Conservation (phyloP, 2,113 vertebrate genomes). For the Rhynchopsitta pachyrhyncha region DNA sequence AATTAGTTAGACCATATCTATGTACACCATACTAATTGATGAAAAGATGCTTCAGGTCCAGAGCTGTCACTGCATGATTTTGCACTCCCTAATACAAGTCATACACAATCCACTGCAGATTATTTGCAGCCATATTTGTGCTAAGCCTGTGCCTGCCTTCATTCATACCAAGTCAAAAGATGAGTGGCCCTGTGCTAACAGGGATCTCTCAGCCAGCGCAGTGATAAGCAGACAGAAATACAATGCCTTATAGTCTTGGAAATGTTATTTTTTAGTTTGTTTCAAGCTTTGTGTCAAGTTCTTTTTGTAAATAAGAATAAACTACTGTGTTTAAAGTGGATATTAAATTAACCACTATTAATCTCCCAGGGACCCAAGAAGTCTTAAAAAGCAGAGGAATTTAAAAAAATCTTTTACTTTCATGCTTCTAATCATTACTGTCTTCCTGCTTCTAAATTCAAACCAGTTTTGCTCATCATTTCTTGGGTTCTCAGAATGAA, state of each 20-base stretch:
- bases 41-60: neutral
- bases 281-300: neutral
- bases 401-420: neutral
- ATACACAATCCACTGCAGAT: neutral
- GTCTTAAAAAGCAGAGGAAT: neutral
- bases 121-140: neutral
- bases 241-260: neutral
- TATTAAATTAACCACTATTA: neutral
- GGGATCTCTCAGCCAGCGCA: neutral
- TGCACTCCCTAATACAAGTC: neutral
- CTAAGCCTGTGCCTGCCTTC: neutral
- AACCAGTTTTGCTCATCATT: neutral
- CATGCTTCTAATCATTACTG: neutral
- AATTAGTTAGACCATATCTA: neutral
- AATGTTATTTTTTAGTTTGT: neutral
- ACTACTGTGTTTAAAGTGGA: neutral
- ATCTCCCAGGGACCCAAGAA: neutral
- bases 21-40: neutral
- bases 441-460: neutral
- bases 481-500: neutral
- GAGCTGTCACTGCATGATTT: neutral
- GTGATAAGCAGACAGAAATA: neutral
- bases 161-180: neutral
- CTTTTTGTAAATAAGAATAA: neutral
- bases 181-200: neutral